Evolutionary conservation across 2,113 vertebrate genomes (phyloP), one percentile per base, ranked within the genome.

Genomic region (Eulemur rufifrons): DNA sequence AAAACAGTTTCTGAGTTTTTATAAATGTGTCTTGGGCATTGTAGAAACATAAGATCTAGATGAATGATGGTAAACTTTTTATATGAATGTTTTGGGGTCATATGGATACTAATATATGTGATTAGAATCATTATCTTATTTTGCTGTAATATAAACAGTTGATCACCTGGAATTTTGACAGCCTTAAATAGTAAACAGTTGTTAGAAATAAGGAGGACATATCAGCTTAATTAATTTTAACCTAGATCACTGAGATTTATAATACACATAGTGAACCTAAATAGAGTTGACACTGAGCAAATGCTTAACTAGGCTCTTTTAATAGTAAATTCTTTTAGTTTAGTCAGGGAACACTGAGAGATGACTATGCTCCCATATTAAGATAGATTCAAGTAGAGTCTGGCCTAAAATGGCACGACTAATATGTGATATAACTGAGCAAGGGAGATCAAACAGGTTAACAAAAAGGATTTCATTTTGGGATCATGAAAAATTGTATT

Each of bases 181-280:
- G 25, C 56, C 73, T 95, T 69, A 78, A 71, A 87, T n/a, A 87
- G 59, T 68, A 82, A 94, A 71, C 20, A 56, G 37, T 74, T 89
- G 42, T 54, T 77, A 87, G 74, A 90, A 86, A 80, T 68, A 54
- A 94, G 50, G 37, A 77, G 27, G 17, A 1, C 32, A 39, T 77
- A 83, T 71, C n/a, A 81, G 42, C 13, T 96, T 94, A 77, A 76
- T 84, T 78, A 86, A 39, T 91, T 74, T 85, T 74, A 87, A 86
- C 54, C 15, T 37, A 74, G n/a, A 50, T 94, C 39, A 25, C 6
- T 88, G 42, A 94, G 52, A 56, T 85, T 93, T 83, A 39, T 52
- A 86, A 69, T 59, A 29, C 0, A 73, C 21, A 13, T 73, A 2
- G 34, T 63, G 34, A 90, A 61, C 23, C 81, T 84, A 54, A 47